Evolutionary conservation across 2,888 invertebrate genomes (phyloP), one percentile per base, ranked within the genome.

Genomic region (Coelinius sp.): DNA sequence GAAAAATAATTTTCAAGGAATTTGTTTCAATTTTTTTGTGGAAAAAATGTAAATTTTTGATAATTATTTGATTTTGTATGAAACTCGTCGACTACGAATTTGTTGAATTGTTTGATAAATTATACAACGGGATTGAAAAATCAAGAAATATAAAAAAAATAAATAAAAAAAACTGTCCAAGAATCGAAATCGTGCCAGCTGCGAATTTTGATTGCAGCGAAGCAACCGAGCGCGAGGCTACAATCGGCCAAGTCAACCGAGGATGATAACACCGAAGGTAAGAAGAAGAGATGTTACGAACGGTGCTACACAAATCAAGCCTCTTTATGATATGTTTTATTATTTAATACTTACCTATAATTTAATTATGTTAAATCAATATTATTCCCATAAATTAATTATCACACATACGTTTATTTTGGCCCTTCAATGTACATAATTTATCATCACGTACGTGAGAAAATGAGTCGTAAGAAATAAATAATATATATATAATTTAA

Each of bases 211-310:
- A 84, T 87, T 87, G 83, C 87, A 88, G 87, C 86, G 79, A 87
- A 85, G 81, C 86, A 87, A 85, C 81, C 84, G 84, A 86, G 81
- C 83, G 84, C 86, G 82, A 88, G 86, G 83, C 86, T 88, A 81
- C 88, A 88, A 84, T 85, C 87, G 81, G 84, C 88, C 85, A 88
- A 88, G 84, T 87, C 88, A 79, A 86, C 83, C 79, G 88, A 88
- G 86, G 88, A 88, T 84, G 88, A 87, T 73, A 86, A 85, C 81
- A 84, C 80, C 83, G 88, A 88, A 86, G 88, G 87, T 87, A 87
- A 87, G 84, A 66, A n/a, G n/a, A 75, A 75, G 78, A 74, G 75
- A 76, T 71, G 73, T 78, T 78, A 82, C 78, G 79, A 82, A 79
- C 76, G 80, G 79, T 79, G 79, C 80, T 81, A 81, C 75, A 77